Percentiles rank a stretch among this genome's conserved stretches.
Evolutionary conservation across 2,113 vertebrate species (phyloP).

Genomic region (Nesogale talazaci): DNA sequence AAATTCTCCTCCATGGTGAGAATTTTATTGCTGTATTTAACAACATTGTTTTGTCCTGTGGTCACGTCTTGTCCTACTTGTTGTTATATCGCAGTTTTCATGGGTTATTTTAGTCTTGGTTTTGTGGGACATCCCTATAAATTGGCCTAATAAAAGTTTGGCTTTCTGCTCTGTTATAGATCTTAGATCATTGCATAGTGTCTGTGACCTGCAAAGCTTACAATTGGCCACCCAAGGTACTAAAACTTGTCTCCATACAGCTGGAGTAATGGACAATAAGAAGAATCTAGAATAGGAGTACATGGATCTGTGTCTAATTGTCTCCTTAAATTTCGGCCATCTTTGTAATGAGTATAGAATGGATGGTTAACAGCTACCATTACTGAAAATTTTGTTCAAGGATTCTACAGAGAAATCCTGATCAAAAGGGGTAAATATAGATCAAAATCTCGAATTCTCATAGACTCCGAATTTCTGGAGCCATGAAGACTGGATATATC

Average conservation of each 20-base stretch:
- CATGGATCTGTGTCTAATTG: neutral
- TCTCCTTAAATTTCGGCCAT: neutral
- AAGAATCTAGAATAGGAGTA: neutral
- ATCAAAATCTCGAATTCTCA: no score
- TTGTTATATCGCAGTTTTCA: neutral
- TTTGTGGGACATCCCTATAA: neutral
- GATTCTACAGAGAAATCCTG: no score
- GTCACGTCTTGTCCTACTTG: neutral
- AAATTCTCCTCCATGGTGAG: neutral
- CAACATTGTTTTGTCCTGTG: neutral
- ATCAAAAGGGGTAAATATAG: no score
- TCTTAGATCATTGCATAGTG: neutral
- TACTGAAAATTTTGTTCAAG: no score
- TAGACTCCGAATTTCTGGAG: no score
- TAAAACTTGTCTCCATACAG: neutral
- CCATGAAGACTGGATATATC: neutral
- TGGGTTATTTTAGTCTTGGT: neutral
- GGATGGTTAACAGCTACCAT: no score
- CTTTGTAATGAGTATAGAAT: neutral
- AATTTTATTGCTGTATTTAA: neutral
- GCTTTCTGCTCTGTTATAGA: neutral
- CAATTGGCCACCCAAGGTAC: neutral
- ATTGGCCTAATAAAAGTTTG: neutral
- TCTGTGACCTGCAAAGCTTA: neutral
- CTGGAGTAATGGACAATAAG: neutral